Conservation (phyloP, 2,797 vertebrate species). For the Mormyrops attenuatus region DNA sequence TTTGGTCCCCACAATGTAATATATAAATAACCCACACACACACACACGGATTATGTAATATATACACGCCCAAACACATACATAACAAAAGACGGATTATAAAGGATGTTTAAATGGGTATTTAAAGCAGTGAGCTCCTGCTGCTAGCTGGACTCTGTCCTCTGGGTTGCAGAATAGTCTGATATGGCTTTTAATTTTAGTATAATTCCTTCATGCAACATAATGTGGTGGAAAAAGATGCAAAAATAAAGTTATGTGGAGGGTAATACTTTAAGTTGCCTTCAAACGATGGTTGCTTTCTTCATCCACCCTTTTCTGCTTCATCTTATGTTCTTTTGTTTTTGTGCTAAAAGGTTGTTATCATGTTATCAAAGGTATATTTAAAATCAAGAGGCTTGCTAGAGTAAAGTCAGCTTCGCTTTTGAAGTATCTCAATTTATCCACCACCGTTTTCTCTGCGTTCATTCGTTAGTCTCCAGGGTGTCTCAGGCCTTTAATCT, state of each 20-base stretch:
- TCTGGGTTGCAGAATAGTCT: conserved; percentile 15
- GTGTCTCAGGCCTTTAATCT: neutral
- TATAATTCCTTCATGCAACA: neutral
- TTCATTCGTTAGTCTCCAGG: neutral
- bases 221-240: neutral
- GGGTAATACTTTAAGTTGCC: neutral
- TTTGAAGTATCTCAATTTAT: conserved; percentile 14
- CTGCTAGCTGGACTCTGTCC: neutral
- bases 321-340: neutral
- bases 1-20: neutral
- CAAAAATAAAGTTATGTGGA: neutral
- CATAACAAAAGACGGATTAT: neutral
- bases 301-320: neutral
- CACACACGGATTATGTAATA: neutral
- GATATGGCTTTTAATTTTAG: conserved; percentile 21
- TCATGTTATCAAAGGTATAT: neutral
- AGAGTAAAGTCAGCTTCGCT: neutral
- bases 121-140: neutral
- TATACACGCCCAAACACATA: conserved; percentile 15
- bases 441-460: neutral
- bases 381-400: neutral
- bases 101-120: neutral
- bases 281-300: neutral
- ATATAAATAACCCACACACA: neutral
- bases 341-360: neutral